Percentiles rank a stretch among this genome's conserved stretches.
These are phyloP conservation scores for Caenorhabditis macrosperma DNA, from an alignment of 2,888 invertebrate genomes.

Conservation along the genomic window DNA sequence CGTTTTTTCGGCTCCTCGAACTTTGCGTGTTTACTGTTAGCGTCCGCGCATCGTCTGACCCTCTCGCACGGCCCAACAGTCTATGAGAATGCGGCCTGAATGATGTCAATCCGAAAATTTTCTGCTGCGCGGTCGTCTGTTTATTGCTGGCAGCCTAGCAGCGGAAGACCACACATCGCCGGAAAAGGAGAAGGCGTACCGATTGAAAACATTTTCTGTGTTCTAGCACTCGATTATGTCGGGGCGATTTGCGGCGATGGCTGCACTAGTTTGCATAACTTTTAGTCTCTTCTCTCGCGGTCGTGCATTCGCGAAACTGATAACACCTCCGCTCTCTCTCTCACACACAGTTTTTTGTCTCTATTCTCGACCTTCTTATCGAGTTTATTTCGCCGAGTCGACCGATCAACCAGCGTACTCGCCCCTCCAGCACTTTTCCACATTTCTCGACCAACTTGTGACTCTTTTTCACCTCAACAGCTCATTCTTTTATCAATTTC, in stretches of 20 bases:
- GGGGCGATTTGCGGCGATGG: neutral
- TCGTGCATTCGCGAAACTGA: conserved; percentile 1
- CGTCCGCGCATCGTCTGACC: neutral
- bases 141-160: neutral
- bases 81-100: neutral
- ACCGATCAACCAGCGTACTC: neutral
- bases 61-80: neutral
- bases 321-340: neutral
- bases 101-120: neutral
- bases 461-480: too few species aligned
- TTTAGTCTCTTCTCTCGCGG: neutral
- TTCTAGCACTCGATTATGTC: neutral
- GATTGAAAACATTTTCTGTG: neutral
- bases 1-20: conserved; percentile 15
- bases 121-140: neutral
- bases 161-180: conserved; percentile 11
- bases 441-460: neutral
- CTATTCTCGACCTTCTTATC: neutral
- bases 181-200: conserved; percentile 1
- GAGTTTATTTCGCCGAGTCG: neutral
- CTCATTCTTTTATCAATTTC: too few species aligned
- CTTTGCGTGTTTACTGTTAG: conserved; percentile 1
- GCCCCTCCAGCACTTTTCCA: neutral
- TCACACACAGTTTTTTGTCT: neutral
- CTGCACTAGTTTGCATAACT: conserved; percentile 7